phyloP scores from a whole-genome alignment of 2,888 invertebrate genomes.

The Malachius bipustulatus region DNA sequence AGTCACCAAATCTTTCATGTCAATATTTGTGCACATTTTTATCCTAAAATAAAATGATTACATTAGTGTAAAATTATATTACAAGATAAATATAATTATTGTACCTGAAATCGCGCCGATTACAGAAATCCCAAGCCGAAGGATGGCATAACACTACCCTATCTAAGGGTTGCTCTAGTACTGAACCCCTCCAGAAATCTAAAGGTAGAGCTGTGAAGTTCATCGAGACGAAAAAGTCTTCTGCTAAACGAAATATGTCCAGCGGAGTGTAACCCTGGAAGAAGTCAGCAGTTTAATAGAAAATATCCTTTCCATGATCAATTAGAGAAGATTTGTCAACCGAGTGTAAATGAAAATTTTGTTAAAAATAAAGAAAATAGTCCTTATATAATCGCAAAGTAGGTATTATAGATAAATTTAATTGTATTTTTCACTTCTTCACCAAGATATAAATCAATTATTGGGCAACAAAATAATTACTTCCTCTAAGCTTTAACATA shows the following conservation, averaged over 20 bases:
- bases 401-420: too few relatives aligned
- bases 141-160: slow-evolving; percentile 75
- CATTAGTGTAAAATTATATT: slow-evolving; percentile 7
- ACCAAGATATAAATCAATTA: too few relatives aligned
- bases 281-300: too few relatives aligned
- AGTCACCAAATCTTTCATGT: slow-evolving; percentile 75
- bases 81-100: slow-evolving; percentile 3
- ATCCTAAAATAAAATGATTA: slow-evolving; percentile 46
- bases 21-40: slow-evolving; percentile 78
- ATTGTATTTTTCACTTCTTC: too few relatives aligned
- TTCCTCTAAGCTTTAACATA: too few relatives aligned
- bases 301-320: not conserved
- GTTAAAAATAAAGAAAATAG: too few relatives aligned
- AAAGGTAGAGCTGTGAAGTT: slow-evolving; percentile 78
- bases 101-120: slow-evolving; percentile 74
- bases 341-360: too few relatives aligned
- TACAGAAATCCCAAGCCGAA: slow-evolving; percentile 91
- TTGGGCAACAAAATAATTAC: too few relatives aligned
- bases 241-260: slow-evolving; percentile 75
- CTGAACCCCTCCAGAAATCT: slow-evolving; percentile 79
- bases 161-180: slow-evolving; percentile 69
- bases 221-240: slow-evolving; percentile 83
- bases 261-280: slow-evolving; percentile 68
- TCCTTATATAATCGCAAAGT: too few relatives aligned
- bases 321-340: too few relatives aligned